These are phyloP conservation scores for Folsomia candida DNA, from an alignment of 2,888 invertebrate species.

Conservation along the genomic window DNA sequence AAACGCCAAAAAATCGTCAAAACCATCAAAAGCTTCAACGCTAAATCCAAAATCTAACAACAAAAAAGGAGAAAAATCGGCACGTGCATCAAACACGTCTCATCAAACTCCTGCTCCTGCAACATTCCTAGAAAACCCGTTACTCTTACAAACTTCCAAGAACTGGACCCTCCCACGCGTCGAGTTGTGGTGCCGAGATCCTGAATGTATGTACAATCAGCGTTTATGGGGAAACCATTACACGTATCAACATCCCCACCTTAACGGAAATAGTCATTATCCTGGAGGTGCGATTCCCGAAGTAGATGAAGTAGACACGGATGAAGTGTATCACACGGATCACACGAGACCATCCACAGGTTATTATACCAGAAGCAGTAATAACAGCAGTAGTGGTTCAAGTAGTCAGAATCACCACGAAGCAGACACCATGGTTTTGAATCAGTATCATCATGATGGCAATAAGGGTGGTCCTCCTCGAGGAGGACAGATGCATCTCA, in stretches of 20 bases:
- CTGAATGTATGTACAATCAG: slow-evolving; percentile 36
- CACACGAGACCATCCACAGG: background rate
- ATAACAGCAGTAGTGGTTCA: background rate
- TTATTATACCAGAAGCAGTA: background rate
- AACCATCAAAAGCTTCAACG: background rate
- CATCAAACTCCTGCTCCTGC: background rate
- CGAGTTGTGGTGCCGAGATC: slow-evolving; percentile 43
- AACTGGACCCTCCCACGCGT: slow-evolving; percentile 42
- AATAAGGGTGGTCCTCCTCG: background rate
- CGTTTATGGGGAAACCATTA: slow-evolving; percentile 35
- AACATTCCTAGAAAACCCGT: slow-evolving; percentile 36
- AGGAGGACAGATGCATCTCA: slow-evolving; percentile 25
- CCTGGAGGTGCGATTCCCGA: background rate
- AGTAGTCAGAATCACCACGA: background rate
- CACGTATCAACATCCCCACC: slow-evolving; percentile 14
- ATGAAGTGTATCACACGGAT: background rate
- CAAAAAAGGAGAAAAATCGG: slow-evolving; percentile 1
- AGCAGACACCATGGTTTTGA: background rate
- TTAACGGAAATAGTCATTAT: background rate
- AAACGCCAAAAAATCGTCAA: background rate
- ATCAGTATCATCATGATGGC: background rate
- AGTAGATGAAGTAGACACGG: background rate
- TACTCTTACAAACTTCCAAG: slow-evolving; percentile 28
- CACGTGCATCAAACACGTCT: background rate
- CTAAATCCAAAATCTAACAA: slow-evolving; percentile 18